phyloP scores from a whole-genome alignment of 2,888 invertebrate species.

The Diarsia dahlii region DNA sequence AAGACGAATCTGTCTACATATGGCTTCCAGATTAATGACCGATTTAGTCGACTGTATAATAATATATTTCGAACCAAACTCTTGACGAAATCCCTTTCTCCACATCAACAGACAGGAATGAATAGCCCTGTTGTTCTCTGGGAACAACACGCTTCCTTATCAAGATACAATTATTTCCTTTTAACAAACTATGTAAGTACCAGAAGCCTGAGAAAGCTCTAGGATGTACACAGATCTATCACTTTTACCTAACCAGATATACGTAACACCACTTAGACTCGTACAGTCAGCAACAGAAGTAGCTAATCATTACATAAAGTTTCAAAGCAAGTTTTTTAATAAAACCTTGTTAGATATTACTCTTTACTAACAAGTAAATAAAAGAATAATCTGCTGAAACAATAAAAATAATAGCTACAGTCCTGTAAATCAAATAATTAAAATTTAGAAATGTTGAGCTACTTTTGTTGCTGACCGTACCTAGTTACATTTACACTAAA shows the following conservation, averaged over 20 bases:
- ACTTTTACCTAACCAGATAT: slow-evolving; percentile 46
- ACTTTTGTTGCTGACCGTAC: slow-evolving; percentile 1
- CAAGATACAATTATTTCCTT: slow-evolving; percentile 45
- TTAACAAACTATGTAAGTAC: slow-evolving; percentile 31
- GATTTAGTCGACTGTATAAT: background rate
- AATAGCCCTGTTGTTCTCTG: slow-evolving; percentile 2
- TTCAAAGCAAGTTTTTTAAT: too few relatives aligned
- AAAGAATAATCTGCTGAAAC: too few relatives aligned
- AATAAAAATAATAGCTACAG: too few relatives aligned
- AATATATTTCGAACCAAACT: background rate
- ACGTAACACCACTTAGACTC: slow-evolving; percentile 55
- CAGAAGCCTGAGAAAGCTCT: slow-evolving; percentile 45
- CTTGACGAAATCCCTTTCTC: background rate
- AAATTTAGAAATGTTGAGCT: too few relatives aligned
- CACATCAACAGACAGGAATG: too few relatives aligned
- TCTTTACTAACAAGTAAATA: too few relatives aligned
- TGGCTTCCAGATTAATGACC: background rate
- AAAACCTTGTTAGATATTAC: too few relatives aligned
- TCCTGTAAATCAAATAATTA: too few relatives aligned
- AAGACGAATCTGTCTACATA: background rate
- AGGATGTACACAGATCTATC: slow-evolving; percentile 44
- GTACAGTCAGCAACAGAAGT: background rate
- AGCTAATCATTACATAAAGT: too few relatives aligned
- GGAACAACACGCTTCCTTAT: slow-evolving; percentile 36
- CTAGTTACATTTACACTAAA: slow-evolving; percentile 58